These are phyloP conservation scores for Euura saliciscinereae DNA, from an alignment of 1,140 invertebrate species.

Conservation along the genomic window DNA sequence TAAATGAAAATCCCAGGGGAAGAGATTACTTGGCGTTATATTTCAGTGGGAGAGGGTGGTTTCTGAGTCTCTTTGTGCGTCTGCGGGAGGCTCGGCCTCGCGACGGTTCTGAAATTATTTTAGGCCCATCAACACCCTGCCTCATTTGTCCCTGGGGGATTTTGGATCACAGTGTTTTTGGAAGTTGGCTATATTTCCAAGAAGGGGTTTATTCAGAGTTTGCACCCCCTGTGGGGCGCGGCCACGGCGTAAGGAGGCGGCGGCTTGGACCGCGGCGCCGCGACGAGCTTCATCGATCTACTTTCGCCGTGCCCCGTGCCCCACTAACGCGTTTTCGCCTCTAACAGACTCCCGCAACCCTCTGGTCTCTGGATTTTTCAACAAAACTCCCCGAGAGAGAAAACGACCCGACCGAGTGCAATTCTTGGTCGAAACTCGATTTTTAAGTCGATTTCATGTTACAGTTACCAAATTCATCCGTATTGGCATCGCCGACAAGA, in stretches of 20 bases:
- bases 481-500: constrained; percentile 92
- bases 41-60: too few relatives aligned
- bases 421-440: not conserved
- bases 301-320: constrained; percentile 54
- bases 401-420: not conserved
- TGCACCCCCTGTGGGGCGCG: constrained; percentile 10
- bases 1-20: too few relatives aligned
- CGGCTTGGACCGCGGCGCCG: constrained; percentile 14
- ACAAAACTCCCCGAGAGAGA: not conserved
- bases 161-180: too few relatives aligned
- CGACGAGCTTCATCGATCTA: constrained; percentile 56
- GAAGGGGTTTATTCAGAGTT: not conserved
- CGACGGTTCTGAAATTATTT: too few relatives aligned
- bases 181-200: too few relatives aligned
- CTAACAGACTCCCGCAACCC: not conserved
- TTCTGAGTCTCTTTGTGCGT: too few relatives aligned
- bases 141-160: too few relatives aligned
- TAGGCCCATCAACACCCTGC: too few relatives aligned
- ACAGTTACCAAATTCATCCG: constrained; percentile 91
- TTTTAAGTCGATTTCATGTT: constrained; percentile 37
- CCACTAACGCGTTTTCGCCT: constrained; percentile 47
- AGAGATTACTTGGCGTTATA: too few relatives aligned
- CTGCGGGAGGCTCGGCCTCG: too few relatives aligned
- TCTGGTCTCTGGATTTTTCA: not conserved
- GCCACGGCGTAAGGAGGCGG: constrained; percentile 9